phyloP scores from a whole-genome alignment of 2,113 vertebrate species.

The Gobius niger region DNA sequence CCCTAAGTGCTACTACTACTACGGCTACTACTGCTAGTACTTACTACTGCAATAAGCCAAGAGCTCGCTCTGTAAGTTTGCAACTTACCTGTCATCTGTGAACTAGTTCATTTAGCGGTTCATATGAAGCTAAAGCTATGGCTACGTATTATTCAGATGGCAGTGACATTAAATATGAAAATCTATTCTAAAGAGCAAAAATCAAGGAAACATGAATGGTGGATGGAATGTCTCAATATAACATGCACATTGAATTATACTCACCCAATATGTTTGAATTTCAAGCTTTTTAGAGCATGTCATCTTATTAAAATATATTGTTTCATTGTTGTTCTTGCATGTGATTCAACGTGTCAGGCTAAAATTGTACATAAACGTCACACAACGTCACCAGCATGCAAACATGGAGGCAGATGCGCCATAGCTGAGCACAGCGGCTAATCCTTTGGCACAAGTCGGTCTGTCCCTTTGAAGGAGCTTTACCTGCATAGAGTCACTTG shows the following conservation, averaged over 20 bases:
- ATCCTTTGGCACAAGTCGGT: constrained; percentile 21
- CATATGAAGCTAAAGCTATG: not conserved
- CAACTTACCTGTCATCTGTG: not conserved
- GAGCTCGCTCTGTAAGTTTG: not conserved
- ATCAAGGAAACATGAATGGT: not conserved
- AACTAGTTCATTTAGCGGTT: not conserved
- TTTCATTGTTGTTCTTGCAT: not conserved
- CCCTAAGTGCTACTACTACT: not conserved
- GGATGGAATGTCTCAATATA: not conserved
- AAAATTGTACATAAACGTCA: not conserved
- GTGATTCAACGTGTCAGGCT: not conserved
- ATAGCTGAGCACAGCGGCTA: not conserved
- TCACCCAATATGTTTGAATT: too few relatives aligned
- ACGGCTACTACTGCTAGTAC: not conserved
- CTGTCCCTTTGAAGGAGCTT: constrained; percentile 55
- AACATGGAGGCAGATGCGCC: constrained; percentile 22
- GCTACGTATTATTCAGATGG: not conserved
- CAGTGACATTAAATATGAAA: not conserved
- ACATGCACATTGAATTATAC: too few relatives aligned
- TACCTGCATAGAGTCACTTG: constrained; percentile 77
- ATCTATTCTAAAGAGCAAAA: constrained; percentile 23
- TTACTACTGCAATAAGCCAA: not conserved
- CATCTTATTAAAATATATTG: not conserved
- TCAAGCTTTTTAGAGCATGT: not conserved
- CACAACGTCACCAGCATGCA: constrained; percentile 29